phyloP scores from a whole-genome alignment of 2,797 vertebrate species.

The Vireo griseus region DNA sequence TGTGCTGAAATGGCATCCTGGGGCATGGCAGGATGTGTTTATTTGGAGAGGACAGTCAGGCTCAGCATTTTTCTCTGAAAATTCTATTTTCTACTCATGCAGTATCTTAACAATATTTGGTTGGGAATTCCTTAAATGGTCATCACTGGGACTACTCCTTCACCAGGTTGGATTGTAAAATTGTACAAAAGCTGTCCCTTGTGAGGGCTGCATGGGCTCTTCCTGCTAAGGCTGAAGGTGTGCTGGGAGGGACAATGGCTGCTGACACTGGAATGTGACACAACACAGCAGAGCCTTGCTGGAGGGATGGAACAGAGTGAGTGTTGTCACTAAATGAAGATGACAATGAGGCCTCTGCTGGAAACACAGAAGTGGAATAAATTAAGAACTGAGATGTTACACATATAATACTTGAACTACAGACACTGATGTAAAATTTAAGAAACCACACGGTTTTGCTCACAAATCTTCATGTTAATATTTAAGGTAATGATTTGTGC shows the following conservation, averaged over 20 bases:
- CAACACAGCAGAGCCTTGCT: background rate
- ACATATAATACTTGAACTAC: background rate
- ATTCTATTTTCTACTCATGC: background rate
- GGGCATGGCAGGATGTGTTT: background rate
- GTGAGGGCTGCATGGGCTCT: rapidly evolving
- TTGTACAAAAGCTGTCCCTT: background rate
- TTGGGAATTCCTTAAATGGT: background rate
- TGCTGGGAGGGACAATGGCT: background rate
- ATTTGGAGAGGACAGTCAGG: background rate
- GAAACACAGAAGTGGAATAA: background rate
- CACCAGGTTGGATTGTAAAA: background rate
- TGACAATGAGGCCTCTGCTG: background rate
- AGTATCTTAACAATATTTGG: background rate
- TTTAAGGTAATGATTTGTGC: background rate
- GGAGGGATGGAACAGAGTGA: background rate
- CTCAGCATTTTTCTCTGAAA: background rate
- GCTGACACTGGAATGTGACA: background rate
- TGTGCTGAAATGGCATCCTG: background rate
- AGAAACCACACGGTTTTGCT: background rate
- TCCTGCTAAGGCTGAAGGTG: background rate
- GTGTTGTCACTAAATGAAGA: background rate
- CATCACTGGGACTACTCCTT: background rate
- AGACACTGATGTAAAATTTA: background rate
- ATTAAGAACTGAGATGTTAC: background rate
- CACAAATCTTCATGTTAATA: background rate